Conservation (phyloP, 2,888 invertebrate genomes). For the Diloba caeruleocephala region DNA sequence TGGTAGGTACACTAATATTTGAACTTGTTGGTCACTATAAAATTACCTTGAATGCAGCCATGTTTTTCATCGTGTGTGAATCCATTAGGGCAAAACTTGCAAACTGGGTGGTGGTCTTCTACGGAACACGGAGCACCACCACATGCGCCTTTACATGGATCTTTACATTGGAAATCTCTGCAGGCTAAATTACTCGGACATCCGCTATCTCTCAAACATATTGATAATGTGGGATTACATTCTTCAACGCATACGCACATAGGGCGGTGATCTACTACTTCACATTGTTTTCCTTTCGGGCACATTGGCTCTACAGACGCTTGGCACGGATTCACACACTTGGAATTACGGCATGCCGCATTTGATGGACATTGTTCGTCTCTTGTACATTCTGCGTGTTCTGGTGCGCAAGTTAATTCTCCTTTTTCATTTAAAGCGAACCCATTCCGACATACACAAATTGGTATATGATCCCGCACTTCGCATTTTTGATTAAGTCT, state of each 20-base stretch:
- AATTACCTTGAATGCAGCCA: conserved; percentile 98
- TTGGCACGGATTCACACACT: conserved; percentile 96
- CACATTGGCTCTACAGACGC: conserved; percentile 91
- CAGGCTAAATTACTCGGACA: conserved; percentile 96
- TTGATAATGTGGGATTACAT: conserved; percentile 95
- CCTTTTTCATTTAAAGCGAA: conserved; percentile 96
- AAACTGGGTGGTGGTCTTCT: conserved; percentile 97
- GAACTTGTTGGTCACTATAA: conserved; percentile 51
- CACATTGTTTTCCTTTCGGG: conserved; percentile 95
- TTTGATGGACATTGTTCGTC: conserved; percentile 96
- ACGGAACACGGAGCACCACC: conserved; percentile 97
- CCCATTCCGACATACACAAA: conserved; percentile 96
- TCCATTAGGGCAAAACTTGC: conserved; percentile 98
- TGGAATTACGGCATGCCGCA: conserved; percentile 94
- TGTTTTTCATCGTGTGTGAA: conserved; percentile 97
- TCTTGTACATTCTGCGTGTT: conserved; percentile 93
- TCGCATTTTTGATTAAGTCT: conserved; percentile 96
- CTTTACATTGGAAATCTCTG: conserved; percentile 96
- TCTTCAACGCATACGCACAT: conserved; percentile 96
- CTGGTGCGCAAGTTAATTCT: conserved; percentile 95
- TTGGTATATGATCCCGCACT: conserved; percentile 94
- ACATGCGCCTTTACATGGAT: conserved; percentile 95
- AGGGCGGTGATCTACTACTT: conserved; percentile 95
- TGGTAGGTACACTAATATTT: conserved; percentile 64
- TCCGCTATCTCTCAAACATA: conserved; percentile 96